Conservation (phyloP, 2,797 vertebrate genomes). For the Phyllotis vaccarum region DNA sequence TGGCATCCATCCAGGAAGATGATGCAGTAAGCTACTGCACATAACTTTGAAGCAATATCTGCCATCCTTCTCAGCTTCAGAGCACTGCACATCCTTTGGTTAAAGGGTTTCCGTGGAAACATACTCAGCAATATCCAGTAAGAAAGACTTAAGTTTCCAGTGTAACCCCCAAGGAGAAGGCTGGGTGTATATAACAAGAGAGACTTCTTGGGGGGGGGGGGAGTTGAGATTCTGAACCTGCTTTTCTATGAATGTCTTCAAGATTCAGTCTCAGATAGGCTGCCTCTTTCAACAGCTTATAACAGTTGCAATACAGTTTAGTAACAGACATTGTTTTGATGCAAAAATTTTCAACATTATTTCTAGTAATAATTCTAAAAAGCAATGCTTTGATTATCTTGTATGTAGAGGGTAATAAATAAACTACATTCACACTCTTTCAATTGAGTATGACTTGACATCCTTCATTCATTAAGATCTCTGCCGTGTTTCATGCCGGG, state of each 20-base stretch:
- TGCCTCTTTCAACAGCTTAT: background rate
- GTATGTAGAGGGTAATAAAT: background rate
- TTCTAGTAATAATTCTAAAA: background rate
- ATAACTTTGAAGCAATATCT: background rate
- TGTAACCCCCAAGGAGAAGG: background rate
- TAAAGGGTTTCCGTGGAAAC: background rate
- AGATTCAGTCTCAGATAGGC: background rate
- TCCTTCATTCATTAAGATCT: background rate
- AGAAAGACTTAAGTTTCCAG: background rate
- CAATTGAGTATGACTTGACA: background rate
- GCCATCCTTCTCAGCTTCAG: background rate
- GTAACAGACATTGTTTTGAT: background rate
- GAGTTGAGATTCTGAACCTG: background rate
- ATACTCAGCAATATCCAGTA: background rate
- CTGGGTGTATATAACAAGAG: background rate
- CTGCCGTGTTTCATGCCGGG: background rate
- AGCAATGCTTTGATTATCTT: background rate
- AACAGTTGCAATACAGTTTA: background rate
- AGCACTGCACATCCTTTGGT: background rate
- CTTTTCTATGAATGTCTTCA: background rate
- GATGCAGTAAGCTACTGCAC: background rate
- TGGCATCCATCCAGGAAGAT: background rate
- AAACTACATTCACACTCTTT: background rate
- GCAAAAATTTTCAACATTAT: background rate
- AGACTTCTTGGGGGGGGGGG: background rate